These are phyloP conservation scores for Notamacropus eugenii DNA, from an alignment of 2,797 vertebrate species.

Conservation along the genomic window DNA sequence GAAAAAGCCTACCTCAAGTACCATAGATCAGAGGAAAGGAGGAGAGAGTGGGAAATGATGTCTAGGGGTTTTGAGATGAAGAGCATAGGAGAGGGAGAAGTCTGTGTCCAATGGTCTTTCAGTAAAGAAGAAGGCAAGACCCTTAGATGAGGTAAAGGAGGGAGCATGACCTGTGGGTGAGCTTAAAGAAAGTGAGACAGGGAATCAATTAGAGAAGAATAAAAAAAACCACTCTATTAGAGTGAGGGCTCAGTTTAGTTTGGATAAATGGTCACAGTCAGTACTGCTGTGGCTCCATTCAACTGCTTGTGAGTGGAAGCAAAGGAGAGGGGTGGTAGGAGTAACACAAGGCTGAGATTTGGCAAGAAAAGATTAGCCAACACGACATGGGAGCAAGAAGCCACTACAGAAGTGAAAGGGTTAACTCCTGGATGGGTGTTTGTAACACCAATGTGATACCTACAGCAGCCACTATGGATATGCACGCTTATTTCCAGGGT, in stretches of 20 bases:
- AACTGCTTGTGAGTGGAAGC: neutral
- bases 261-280: neutral
- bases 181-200: neutral
- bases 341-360: neutral
- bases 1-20: neutral
- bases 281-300: neutral
- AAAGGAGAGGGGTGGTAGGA: neutral
- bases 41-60: neutral
- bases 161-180: neutral
- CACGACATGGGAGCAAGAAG: neutral
- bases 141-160: neutral
- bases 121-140: neutral
- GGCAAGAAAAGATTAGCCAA: neutral
- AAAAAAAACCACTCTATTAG: neutral
- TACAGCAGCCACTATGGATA: too few species aligned
- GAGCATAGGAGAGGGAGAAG: neutral
- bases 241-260: neutral
- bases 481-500: too few species aligned
- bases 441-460: too few species aligned
- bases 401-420: neutral
- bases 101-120: neutral
- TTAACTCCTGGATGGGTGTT: neutral
- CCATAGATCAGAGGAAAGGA: neutral
- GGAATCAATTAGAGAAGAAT: neutral
- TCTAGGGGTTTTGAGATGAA: neutral